Base-by-base conservation (phyloP, 2,888 invertebrate species). In the Orthosia gothica region DNA sequence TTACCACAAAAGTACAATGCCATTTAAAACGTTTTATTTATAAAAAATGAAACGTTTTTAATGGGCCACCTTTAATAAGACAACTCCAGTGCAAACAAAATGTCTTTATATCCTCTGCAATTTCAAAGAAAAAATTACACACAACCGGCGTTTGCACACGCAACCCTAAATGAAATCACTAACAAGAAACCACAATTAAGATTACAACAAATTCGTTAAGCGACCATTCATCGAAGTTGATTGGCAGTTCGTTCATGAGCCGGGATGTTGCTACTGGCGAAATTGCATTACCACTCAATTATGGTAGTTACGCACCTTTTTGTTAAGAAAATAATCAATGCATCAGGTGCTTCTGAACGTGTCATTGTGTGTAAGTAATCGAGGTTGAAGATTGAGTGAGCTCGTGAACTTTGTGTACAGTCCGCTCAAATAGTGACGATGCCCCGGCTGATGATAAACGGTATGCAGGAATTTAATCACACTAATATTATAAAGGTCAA, bases 161-260 rank as follows among this genome's bases (percentile, higher is more conserved):
- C 84, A 84, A 81, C 85, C 86, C 88, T 87, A 81, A 32, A 79
- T 63, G 66, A 85, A 83, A 78, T 89, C 83, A 91, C 89, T 87
- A 89, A 91, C 93, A 93, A 94, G 93, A 88, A 89, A 89, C 84
- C 86, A 89, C 91, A 92, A 94, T 93, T 93, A 93, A 90, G 85
- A 90, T 86, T 91, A 92, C 90, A 93, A 93, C 91, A 91, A 93
- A 95, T 94, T 94, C 94, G 94, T 95, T 95, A 95, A 91, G 92
- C 91, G 86, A 84, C 89, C 90, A 94, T 95, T 95, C 92, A 94
- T 92, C 91, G 92, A 88, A 82, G 58, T 83, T 94, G 95, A 94
- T 94, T 94, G 94, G 92, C 95, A 94, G 92, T 87, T 83, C 86
- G 87, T 70, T 79, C 75, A 85, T 89, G 85, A 86, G 76, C 74